A percentile compares a stretch with the other conserved stretches of the same genome.
These are phyloP conservation scores for Cuculus canorus DNA, from an alignment of 2,797 vertebrate species.

Conservation along the genomic window DNA sequence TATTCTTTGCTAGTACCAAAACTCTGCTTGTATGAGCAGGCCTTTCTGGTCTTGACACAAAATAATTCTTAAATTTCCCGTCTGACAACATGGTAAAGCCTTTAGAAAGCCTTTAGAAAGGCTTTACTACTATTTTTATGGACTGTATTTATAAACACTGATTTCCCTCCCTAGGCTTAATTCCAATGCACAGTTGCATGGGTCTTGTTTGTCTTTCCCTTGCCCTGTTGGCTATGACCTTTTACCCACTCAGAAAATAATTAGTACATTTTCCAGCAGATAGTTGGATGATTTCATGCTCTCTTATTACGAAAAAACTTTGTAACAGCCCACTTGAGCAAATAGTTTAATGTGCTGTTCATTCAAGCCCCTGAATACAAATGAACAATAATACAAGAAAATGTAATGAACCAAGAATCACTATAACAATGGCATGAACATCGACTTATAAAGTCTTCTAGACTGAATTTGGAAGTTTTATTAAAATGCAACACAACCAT, in stretches of 20 bases:
- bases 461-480: neutral
- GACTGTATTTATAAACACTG: neutral
- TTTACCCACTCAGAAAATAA: constrained; percentile 52
- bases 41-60: constrained; percentile 44
- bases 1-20: constrained; percentile 6
- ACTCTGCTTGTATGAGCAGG: constrained; percentile 7
- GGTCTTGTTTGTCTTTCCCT: constrained; percentile 49
- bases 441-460: neutral
- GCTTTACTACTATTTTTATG: constrained; percentile 20
- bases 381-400: neutral
- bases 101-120: constrained; percentile 36
- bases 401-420: neutral
- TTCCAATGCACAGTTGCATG: constrained; percentile 23
- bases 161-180: constrained; percentile 12
- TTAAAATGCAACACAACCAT: neutral
- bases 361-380: constrained; percentile 4
- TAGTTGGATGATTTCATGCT: constrained; percentile 41
- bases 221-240: constrained; percentile 24
- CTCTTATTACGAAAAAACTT: constrained; percentile 39
- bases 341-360: neutral
- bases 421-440: neutral
- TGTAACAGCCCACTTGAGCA: constrained; percentile 51
- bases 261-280: constrained; percentile 69
- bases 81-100: neutral
- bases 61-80: constrained; percentile 33